Base-by-base conservation (phyloP, 2,797 vertebrate species). In the Mycteria americana region DNA sequence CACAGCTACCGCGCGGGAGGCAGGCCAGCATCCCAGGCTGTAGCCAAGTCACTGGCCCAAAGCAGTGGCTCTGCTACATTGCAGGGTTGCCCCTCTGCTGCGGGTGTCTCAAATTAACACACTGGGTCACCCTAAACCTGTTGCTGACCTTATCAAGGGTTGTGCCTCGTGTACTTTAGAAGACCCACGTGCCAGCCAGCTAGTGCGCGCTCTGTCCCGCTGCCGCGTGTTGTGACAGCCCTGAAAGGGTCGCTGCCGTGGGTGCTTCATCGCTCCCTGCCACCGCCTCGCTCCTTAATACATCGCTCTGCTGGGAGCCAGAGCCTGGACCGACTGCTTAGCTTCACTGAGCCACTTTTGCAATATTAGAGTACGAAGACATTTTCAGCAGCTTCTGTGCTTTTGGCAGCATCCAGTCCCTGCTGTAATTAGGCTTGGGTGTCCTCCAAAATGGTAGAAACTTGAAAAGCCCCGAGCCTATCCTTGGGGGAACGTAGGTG, bases 361-460 rank as follows among this genome's bases (percentile, higher is more conserved):
- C 77, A 69, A 6, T 62, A 54, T 50, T 50, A 79, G 54, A 57
- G 6, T 11, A 74, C 19, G 45, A 88, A 95, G 81, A 80, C 4
- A 7, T 93, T 94, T 69, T 74, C 75, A 85, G 60, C 45, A 80
- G 88, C 75, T 73, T 70, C 89, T 56, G 81, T 67, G 64, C 37
- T 89, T 54, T 70, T 92, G 89, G 91, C 92, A 96, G 84, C 68
- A 80, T 72, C n/a, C 39, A 50, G 35, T 54, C 77, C 51, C 74
- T 56, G 28, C 17, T 76, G 37, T 88, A 78, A 95, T 88, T 60
- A 85, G 77, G 37, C n/a, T 69, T 95, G 96, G 59, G 73, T 59
- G 63, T 77, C 80, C 54, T 95, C 83, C 93, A 94, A 73, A 93
- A 62, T 13, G 28, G 54, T 45, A 88, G 31, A 86, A 89, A 60